Evolutionary conservation across 2,113 vertebrate genomes (phyloP).

Genomic region (Eubucco bourcierii): DNA sequence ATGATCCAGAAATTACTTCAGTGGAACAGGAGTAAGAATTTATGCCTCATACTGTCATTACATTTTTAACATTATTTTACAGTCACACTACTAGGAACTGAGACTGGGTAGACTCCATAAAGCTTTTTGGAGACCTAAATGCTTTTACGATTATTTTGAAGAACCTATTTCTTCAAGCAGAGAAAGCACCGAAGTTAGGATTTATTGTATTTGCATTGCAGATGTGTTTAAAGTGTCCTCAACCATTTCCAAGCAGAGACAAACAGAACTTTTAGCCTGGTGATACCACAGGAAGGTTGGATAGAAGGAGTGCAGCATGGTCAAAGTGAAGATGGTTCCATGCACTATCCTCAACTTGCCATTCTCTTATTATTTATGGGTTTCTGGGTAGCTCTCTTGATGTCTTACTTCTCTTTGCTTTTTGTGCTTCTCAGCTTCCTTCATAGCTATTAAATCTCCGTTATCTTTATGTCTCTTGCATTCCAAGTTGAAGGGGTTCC

Average conservation of each 20-base stretch:
- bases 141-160: background rate
- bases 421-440: background rate
- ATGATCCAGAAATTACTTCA: slow-evolving; percentile 80
- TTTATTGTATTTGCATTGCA: background rate
- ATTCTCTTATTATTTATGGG: background rate
- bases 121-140: slow-evolving; percentile 25
- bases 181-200: background rate
- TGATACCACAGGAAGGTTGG: background rate
- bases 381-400: background rate
- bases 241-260: background rate
- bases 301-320: background rate
- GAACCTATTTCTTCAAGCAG: background rate
- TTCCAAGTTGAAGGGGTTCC: background rate
- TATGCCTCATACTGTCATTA: slow-evolving; percentile 19
- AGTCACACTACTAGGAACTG: background rate
- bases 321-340: background rate
- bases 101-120: slow-evolving; percentile 66
- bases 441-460: background rate
- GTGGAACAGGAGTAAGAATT: slow-evolving; percentile 81
- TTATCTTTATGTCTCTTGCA: background rate
- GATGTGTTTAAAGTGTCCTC: background rate
- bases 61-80: slow-evolving; percentile 25
- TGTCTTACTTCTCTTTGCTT: background rate
- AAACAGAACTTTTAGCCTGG: background rate
- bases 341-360: background rate